phyloP scores from a whole-genome alignment of 2,797 vertebrate genomes.

The Prunella strophiata region DNA sequence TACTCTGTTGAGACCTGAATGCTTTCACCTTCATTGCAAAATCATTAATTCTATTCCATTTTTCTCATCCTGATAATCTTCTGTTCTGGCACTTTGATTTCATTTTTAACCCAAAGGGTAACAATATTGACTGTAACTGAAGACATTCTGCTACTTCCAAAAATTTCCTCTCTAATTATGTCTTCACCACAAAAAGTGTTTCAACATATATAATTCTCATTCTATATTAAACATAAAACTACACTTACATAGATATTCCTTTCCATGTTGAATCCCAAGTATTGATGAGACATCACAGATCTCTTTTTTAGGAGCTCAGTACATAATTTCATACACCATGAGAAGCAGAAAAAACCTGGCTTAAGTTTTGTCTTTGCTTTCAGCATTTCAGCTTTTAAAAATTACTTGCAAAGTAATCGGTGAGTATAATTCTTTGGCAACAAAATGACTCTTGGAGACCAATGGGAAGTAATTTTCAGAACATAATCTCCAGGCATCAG shows the following conservation, averaged over 20 bases:
- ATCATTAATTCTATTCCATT: slow-evolving; percentile 32
- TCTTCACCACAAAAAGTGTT: background rate
- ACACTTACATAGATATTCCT: background rate
- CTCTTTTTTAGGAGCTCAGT: background rate
- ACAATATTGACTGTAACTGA: slow-evolving; percentile 3
- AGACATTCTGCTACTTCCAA: background rate
- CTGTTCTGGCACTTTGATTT: background rate
- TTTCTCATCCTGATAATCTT: background rate
- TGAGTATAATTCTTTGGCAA: background rate
- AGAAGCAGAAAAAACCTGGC: background rate
- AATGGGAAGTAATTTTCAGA: background rate
- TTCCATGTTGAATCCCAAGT: background rate
- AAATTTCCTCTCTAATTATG: background rate
- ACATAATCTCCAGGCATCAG: background rate
- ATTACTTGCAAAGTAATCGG: background rate
- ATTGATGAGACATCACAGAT: background rate
- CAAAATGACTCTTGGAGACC: background rate
- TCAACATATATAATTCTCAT: background rate
- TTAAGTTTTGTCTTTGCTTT: background rate
- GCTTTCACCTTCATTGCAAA: slow-evolving; percentile 12
- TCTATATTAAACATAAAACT: background rate
- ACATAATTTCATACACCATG: background rate
- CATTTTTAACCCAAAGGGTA: background rate
- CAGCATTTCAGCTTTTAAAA: background rate
- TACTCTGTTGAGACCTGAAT: background rate